Conservation (phyloP, 2,113 vertebrate genomes). For the Scartelaos histophorus region DNA sequence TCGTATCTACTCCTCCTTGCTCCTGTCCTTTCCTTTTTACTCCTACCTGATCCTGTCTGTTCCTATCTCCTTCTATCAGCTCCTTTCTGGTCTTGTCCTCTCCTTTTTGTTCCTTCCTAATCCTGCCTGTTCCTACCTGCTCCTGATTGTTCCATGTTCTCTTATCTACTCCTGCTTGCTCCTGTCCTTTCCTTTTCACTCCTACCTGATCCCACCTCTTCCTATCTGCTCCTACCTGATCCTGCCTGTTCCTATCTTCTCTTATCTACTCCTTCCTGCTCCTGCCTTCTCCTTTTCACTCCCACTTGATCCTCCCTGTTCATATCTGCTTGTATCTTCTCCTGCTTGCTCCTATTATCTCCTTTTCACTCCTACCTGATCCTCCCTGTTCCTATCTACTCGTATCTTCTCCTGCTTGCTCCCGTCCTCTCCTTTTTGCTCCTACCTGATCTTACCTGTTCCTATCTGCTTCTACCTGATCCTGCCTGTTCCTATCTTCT, state of each 20-base stretch:
- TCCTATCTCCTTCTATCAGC: too few species aligned
- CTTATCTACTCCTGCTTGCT: constrained; percentile 4
- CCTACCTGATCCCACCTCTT: too few species aligned
- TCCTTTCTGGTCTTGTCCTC: constrained; percentile 20
- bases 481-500: too few species aligned
- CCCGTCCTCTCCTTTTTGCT: neutral
- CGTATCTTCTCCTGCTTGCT: too few species aligned
- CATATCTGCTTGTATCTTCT: too few species aligned
- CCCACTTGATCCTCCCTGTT: neutral
- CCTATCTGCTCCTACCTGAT: neutral
- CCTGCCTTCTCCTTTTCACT: neutral
- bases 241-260: too few species aligned
- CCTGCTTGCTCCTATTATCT: constrained; percentile 12
- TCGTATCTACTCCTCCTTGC: too few species aligned
- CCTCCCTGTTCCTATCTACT: too few species aligned
- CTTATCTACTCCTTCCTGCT: too few species aligned
- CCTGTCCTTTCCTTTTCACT: too few species aligned
- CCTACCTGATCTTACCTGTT: neutral
- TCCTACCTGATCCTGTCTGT: neutral
- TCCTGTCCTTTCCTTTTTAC: neutral
- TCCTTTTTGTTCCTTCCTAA: too few species aligned
- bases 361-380: neutral
- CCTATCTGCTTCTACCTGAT: too few species aligned
- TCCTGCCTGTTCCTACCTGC: constrained; percentile 2
- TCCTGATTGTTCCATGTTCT: constrained; percentile 26